A percentile compares a stretch with the other conserved stretches of the same genome.
Conservation (phyloP, 2,797 vertebrate species). For the Triplophysa yarkandensis region DNA sequence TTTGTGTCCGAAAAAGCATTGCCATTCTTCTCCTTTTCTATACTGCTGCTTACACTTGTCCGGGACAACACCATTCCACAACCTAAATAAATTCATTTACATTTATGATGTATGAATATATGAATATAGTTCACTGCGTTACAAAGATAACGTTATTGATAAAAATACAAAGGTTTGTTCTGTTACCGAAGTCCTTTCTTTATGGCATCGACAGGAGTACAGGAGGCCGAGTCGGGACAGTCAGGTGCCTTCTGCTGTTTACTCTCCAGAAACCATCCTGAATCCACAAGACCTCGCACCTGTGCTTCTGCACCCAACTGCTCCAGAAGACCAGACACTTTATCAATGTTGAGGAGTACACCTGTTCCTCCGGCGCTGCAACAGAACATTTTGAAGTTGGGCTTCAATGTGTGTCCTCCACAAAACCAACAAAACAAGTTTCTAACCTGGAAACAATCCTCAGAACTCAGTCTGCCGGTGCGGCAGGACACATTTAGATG, state of each 20-base stretch:
- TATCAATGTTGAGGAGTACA: conserved; percentile 82
- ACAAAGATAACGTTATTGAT: too few relatives aligned
- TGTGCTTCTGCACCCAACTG: conserved; percentile 79
- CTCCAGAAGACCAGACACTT: conserved; percentile 77
- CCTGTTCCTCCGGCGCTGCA: conserved; percentile 83
- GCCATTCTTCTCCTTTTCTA: conserved; percentile 82
- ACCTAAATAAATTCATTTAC: conserved; percentile 57
- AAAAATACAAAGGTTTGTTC: too few relatives aligned
- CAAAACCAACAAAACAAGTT: conserved; percentile 48
- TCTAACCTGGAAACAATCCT: conserved; percentile 64
- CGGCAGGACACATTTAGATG: conserved; percentile 60
- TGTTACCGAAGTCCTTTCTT: conserved; percentile 83
- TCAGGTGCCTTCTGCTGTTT: conserved; percentile 76
- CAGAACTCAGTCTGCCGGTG: conserved; percentile 53
- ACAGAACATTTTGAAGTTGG: conserved; percentile 25
- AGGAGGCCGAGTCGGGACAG: conserved; percentile 77
- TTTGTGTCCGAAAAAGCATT: conserved; percentile 83
- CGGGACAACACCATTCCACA: conserved; percentile 83
- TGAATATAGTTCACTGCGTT: neutral
- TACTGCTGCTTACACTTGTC: conserved; percentile 80
- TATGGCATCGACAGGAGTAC: conserved; percentile 80
- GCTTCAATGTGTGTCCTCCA: conserved; percentile 21
- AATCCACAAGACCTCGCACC: conserved; percentile 84
- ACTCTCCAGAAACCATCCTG: conserved; percentile 84
- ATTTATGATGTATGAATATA: too few relatives aligned